Conservation (phyloP, 1,140 invertebrate species). For the Theocolax elegans region DNA sequence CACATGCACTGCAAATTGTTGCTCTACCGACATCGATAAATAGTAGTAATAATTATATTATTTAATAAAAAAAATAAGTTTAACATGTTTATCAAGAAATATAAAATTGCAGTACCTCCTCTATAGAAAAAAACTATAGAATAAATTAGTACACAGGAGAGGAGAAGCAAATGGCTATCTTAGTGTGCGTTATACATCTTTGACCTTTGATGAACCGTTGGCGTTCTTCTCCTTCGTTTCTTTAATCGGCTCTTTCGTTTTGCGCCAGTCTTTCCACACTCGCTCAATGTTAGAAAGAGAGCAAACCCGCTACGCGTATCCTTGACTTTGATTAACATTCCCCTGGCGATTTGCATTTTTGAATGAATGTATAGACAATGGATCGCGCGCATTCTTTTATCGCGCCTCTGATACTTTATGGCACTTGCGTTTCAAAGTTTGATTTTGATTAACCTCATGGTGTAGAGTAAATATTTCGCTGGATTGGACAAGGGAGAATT, state of each 20-base stretch:
- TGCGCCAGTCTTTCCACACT: background rate
- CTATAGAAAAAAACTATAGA: too few relatives aligned
- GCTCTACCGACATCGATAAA: too few relatives aligned
- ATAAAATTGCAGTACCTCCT: too few relatives aligned
- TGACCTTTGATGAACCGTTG: conserved; percentile 37
- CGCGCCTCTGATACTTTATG: background rate
- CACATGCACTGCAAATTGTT: too few relatives aligned
- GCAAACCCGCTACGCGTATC: background rate
- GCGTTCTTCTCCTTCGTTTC: background rate
- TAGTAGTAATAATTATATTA: too few relatives aligned
- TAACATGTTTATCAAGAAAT: too few relatives aligned
- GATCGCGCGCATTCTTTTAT: background rate
- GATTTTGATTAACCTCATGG: too few relatives aligned
- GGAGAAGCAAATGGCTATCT: background rate
- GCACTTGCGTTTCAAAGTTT: too few relatives aligned
- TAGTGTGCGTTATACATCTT: background rate
- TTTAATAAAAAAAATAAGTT: too few relatives aligned
- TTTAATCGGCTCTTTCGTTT: conserved; percentile 9
- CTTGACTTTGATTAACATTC: conserved; percentile 37
- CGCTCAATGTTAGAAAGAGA: background rate
- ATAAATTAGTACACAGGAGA: too few relatives aligned
- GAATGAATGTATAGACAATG: conserved; percentile 19
- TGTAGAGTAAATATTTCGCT: background rate
- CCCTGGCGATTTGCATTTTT: conserved; percentile 21
- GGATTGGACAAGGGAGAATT: background rate